phyloP scores from a whole-genome alignment of 2,113 vertebrate genomes.

The Hippolais icterina region DNA sequence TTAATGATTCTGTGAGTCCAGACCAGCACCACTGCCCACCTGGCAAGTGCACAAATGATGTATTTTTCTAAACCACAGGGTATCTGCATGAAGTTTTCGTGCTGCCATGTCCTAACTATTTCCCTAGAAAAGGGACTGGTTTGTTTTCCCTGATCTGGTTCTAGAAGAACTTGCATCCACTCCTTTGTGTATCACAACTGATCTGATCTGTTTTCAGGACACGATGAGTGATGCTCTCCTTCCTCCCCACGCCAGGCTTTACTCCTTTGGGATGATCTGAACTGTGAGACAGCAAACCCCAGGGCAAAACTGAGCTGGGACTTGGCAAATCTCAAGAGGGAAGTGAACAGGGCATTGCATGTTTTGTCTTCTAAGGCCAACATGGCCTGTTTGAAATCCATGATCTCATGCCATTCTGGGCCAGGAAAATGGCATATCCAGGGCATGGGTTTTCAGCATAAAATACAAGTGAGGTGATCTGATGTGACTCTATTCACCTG shows the following conservation, averaged over 20 bases:
- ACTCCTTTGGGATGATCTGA: background rate
- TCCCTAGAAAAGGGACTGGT: background rate
- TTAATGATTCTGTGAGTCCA: background rate
- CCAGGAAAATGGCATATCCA: slow-evolving; percentile 43
- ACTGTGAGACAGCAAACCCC: background rate
- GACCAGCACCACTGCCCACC: background rate
- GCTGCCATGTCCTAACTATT: background rate
- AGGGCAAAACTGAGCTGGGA: background rate
- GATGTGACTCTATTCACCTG: slow-evolving; percentile 55
- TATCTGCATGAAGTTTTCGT: background rate
- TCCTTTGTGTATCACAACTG: background rate
- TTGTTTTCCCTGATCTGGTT: background rate
- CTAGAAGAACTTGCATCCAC: background rate
- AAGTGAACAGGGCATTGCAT: background rate
- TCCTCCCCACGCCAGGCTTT: background rate
- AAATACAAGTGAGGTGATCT: slow-evolving; percentile 30
- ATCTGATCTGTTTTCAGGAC: background rate
- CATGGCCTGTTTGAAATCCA: background rate
- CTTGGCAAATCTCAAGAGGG: background rate
- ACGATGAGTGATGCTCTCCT: background rate
- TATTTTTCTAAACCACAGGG: background rate
- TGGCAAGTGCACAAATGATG: background rate
- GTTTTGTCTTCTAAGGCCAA: slow-evolving; percentile 10
- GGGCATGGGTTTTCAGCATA: slow-evolving; percentile 36
- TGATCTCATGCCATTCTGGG: slow-evolving; percentile 18